These are phyloP conservation scores for Sebastes fasciatus DNA, from an alignment of 2,113 vertebrate species.

Conservation along the genomic window DNA sequence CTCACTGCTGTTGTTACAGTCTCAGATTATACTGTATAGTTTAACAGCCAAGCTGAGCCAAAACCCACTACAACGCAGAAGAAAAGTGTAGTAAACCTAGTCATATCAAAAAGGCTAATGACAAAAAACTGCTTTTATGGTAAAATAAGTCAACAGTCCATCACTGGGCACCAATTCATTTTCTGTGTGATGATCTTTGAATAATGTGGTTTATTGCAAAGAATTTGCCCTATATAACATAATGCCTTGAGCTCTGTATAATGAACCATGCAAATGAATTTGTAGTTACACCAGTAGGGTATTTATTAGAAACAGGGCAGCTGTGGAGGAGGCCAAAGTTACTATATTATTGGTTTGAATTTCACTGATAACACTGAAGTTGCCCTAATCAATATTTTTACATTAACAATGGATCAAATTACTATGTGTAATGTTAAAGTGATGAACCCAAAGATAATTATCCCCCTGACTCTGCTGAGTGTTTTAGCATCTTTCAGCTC, in stretches of 20 bases:
- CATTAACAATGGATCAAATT: background rate
- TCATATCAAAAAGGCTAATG: conserved; percentile 8
- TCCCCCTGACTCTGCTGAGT: background rate
- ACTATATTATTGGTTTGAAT: background rate
- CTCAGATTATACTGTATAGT: background rate
- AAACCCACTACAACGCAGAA: background rate
- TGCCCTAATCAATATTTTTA: background rate
- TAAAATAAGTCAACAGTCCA: background rate
- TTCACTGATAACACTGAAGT: background rate
- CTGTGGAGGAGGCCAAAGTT: background rate
- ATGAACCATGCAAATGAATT: conserved; percentile 16
- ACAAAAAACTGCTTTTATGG: background rate
- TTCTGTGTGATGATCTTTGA: conserved; percentile 11
- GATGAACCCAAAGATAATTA: background rate
- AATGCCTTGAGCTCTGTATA: background rate
- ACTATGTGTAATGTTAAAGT: background rate
- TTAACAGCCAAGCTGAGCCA: conserved; percentile 20
- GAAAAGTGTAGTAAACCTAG: background rate
- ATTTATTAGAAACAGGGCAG: background rate
- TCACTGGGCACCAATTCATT: background rate
- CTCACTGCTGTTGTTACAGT: conserved; percentile 10
- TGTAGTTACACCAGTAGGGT: background rate
- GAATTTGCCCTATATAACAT: background rate
- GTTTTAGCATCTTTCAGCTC: background rate
- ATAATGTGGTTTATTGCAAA: conserved; percentile 3